Evolutionary conservation across 2,113 vertebrate genomes (phyloP).

Genomic region (Lasiurus cinereus): DNA sequence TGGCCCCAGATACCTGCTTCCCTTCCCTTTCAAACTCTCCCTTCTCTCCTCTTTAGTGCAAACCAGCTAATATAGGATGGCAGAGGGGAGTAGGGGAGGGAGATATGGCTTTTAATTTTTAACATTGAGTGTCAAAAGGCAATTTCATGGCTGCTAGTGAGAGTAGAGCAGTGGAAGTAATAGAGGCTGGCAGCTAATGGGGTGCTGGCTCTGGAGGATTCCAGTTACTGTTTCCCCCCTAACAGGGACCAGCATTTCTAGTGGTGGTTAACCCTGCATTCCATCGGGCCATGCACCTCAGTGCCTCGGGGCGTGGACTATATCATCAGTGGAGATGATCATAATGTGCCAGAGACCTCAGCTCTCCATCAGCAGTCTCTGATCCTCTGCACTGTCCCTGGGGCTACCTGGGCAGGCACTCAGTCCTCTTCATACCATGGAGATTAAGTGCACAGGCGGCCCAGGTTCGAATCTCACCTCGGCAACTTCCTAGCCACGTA

Average conservation of each 20-base stretch:
- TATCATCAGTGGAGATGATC: not conserved
- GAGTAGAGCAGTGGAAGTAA: conserved; percentile 36
- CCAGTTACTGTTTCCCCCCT: not conserved
- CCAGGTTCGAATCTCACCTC: not conserved
- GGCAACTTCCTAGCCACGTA: not conserved
- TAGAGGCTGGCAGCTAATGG: not conserved
- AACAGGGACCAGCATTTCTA: not conserved
- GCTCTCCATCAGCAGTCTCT: not conserved
- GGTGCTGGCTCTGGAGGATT: not conserved
- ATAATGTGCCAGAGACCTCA: not conserved
- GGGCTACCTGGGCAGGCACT: not conserved
- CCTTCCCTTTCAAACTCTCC: not conserved
- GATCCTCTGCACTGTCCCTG: rapidly evolving
- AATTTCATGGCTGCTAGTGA: conserved; percentile 58
- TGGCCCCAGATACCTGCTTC: not conserved
- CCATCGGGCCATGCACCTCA: not conserved
- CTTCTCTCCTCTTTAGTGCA: not conserved
- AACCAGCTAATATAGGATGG: not conserved
- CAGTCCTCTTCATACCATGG: rapidly evolving
- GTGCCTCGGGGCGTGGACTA: rapidly evolving
- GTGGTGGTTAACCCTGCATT: not conserved
- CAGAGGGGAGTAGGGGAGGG: not conserved
- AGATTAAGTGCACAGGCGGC: not conserved
- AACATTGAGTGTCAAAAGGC: conserved; percentile 58
- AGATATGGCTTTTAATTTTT: conserved; percentile 19